Base-by-base conservation (phyloP, 2,797 vertebrate species). In the Anabas testudineus region DNA sequence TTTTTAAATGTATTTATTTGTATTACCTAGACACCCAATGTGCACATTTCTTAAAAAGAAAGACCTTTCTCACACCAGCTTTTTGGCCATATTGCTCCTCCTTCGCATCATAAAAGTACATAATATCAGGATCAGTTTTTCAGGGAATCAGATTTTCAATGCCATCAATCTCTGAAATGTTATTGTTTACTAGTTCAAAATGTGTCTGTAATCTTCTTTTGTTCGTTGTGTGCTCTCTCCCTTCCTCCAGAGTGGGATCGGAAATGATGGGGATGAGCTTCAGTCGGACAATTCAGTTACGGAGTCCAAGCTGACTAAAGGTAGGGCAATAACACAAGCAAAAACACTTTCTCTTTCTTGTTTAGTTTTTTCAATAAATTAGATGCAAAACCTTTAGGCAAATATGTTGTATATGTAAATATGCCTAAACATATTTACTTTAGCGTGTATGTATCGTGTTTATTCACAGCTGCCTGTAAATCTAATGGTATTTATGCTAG, bases 301-400 rank as follows among this genome's bases (percentile, higher is more conserved):
- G 14, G 94, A 95, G 2, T 95, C 95, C 54, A 97, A 95, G 88
- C 82, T 98, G 61, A 90, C 95, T 66, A 99, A 99, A 98, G 97
- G 98, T 99, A 90, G 53, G 78, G 10, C 16, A 32, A n/a, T 14
- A 16, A 45, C 22, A 22, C 14, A 42, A 18, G 1, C 12, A 41
- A 30, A 69, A 43, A 22, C 1, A 19, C 63, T 54, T 62, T n/a
- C 1, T 61, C 28, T 53, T 10, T 4, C 55, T 41, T 13, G 45
- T 4, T 76, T 62, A 7, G 39, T 59, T 67, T 2, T 2, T 37
- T 75, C 34, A 28, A 41, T 66, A 52, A 87, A 72, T 76, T 16
- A 81, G 55, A 81, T 74, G 37, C 73, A 77, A 74, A 79, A 51
- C 37, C 69, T 74, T 22, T 18, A 28, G 45, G 43, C 53, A 59